Percentiles rank a stretch among this genome's conserved stretches.
Evolutionary conservation across 2,888 invertebrate genomes (phyloP).

Genomic region (Metallyticus violacea): DNA sequence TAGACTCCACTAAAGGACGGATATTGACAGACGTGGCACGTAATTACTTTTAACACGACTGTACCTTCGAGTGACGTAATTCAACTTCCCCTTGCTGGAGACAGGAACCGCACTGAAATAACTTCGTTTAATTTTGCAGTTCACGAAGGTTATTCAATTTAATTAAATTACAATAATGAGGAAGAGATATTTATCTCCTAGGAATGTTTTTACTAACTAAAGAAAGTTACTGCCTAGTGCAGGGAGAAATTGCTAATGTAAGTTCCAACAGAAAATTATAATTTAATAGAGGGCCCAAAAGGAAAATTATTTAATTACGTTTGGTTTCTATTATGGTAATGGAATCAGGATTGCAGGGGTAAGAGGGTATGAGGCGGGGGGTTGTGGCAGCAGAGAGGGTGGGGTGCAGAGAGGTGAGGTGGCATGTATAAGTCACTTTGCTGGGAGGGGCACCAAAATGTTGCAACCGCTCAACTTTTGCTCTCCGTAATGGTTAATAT

Average conservation of each 20-base stretch:
- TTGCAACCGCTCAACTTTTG: not conserved
- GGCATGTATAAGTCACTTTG: not conserved
- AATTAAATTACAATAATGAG: constrained; percentile 36
- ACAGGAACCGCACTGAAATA: constrained; percentile 32
- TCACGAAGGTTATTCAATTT: constrained; percentile 32
- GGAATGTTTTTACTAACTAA: constrained; percentile 29
- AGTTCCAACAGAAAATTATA: constrained; percentile 33
- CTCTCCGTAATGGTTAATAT: no score
- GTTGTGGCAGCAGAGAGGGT: not conserved
- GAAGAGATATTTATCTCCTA: constrained; percentile 35
- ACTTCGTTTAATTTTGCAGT: constrained; percentile 31
- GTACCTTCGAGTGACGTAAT: constrained; percentile 22
- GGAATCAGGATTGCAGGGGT: constrained; percentile 32
- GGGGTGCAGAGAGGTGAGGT: not conserved
- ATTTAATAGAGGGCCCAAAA: constrained; percentile 33
- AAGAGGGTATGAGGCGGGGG: constrained; percentile 1
- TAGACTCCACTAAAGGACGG: not conserved
- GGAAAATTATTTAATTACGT: constrained; percentile 35
- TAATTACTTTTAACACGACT: not conserved
- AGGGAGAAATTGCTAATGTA: constrained; percentile 31
- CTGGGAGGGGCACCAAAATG: constrained; percentile 3
- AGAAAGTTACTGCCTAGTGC: constrained; percentile 32
- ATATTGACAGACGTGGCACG: not conserved
- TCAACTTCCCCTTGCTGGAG: constrained; percentile 26
- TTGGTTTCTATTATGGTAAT: constrained; percentile 35